These are phyloP conservation scores for Diadromus collaris DNA, from an alignment of 2,888 invertebrate genomes.

Conservation along the genomic window DNA sequence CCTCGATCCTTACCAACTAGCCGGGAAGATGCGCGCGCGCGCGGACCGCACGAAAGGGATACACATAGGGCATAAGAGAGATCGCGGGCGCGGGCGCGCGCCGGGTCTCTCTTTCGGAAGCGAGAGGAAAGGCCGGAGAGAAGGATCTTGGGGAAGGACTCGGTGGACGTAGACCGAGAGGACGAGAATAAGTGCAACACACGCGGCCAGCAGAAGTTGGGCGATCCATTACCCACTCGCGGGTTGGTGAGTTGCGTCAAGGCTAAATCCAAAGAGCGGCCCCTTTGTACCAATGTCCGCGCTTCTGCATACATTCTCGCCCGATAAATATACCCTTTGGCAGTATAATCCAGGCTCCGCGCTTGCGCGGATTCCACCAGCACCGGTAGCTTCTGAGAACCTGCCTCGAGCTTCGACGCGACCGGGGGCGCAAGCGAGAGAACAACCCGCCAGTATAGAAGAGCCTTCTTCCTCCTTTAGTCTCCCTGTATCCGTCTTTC, in stretches of 20 bases:
- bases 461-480: constrained; percentile 58
- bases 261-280: constrained; percentile 78
- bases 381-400: constrained; percentile 80
- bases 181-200: constrained; percentile 64
- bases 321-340: constrained; percentile 80
- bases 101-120: constrained; percentile 46
- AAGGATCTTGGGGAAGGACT: constrained; percentile 57
- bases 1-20: constrained; percentile 44
- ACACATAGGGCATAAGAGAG: constrained; percentile 46
- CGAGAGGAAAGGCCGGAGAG: constrained; percentile 53
- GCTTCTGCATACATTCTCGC: constrained; percentile 80
- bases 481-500: constrained; percentile 48
- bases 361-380: constrained; percentile 74
- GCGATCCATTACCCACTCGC: constrained; percentile 71
- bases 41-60: constrained; percentile 27
- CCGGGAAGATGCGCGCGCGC: constrained; percentile 26
- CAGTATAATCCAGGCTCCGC: constrained; percentile 78
- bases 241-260: constrained; percentile 73
- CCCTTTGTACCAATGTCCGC: constrained; percentile 79
- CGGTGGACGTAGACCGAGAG: constrained; percentile 29
- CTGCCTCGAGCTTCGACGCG: constrained; percentile 74
- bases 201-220: constrained; percentile 65
- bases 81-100: constrained; percentile 35
- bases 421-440: constrained; percentile 54
- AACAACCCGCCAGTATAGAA: constrained; percentile 17